phyloP scores from a whole-genome alignment of 2,888 invertebrate genomes.

The Leucoma salicis region DNA sequence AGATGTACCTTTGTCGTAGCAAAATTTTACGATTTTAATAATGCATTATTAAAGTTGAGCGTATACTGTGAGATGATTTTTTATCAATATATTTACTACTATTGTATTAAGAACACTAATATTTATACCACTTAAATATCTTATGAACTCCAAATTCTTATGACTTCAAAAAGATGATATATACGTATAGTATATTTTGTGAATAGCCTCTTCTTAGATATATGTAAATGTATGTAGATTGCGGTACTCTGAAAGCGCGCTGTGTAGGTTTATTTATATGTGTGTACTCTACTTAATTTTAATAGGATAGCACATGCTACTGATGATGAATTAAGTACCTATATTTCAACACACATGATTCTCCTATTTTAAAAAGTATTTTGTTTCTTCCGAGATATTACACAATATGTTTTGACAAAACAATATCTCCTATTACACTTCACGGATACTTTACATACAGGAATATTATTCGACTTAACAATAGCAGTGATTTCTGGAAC shows the following conservation, averaged over 20 bases:
- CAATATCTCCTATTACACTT: conserved; percentile 1
- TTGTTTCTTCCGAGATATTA: no score
- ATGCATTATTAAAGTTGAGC: conserved; percentile 54
- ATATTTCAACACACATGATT: conserved; percentile 13
- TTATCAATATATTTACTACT: conserved; percentile 71
- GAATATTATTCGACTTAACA: conserved; percentile 27
- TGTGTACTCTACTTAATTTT: conserved; percentile 38
- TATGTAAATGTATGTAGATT: no score
- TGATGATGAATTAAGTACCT: conserved; percentile 20
- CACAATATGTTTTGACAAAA: background rate
- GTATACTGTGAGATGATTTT: conserved; percentile 73
- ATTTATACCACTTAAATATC: conserved; percentile 73
- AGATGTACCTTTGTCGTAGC: conserved; percentile 71
- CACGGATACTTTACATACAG: conserved; percentile 25
- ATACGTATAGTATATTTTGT: conserved; percentile 63
- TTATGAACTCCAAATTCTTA: conserved; percentile 81
- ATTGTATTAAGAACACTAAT: conserved; percentile 71
- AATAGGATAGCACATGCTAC: conserved; percentile 29
- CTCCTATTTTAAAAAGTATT: background rate
- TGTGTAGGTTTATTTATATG: conserved; percentile 47
- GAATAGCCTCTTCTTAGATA: conserved; percentile 67
- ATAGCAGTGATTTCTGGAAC: conserved; percentile 33
- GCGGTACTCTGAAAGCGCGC: conserved; percentile 54
- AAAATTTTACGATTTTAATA: conserved; percentile 72
- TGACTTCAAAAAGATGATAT: conserved; percentile 75